Base-by-base conservation (phyloP, 2,888 invertebrate species). In the Camptogramma bilineatum region DNA sequence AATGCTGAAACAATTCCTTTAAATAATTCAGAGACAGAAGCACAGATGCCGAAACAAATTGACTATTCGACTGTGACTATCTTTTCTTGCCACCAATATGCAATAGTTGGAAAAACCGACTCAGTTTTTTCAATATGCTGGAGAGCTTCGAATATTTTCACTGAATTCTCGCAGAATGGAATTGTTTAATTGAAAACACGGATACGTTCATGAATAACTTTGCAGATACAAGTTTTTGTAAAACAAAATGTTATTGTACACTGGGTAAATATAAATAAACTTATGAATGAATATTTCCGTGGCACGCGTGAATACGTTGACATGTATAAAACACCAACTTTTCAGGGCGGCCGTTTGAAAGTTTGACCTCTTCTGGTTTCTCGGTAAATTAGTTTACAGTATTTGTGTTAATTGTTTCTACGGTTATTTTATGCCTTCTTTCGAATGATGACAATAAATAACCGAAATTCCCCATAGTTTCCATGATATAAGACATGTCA, bases 1-100 rank as follows among this genome's bases (percentile, higher is more conserved):
- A n/a, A n/a, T n/a, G n/a, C n/a, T n/a, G n/a, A 44, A 44, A 16
- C 44, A 16, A 5, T 44, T 44, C 44, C 16, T 44, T 16, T 44
- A 1, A 16, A 39, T 39, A 39, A 39, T 39, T 39, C 34, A 44
- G 13, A 44, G 16, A 44, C 16, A 8, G 16, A n/a, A n/a, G 44
- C 44, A 7, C 44, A 44, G 44, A 44, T 44, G 44, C 17, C 44
- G 17, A 39, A 17, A 16, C 42, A 44, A 44, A 44, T 44, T 44
- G 44, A 44, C 44, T 44, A 44, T 44, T 44, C 17, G 17, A 44
- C 44, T 8, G 44, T 44, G 39, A 44, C 4, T 16, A 42, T 17
- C 44, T 44, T 17, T 44, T 17, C 44, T 17, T 17, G 17, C 16
- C 7, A 17, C 44, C 16, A 42, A 13, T n/a, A n/a, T n/a, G n/a